These are phyloP conservation scores for Zele albiditarsus DNA, from an alignment of 2,888 invertebrate species.

Conservation along the genomic window DNA sequence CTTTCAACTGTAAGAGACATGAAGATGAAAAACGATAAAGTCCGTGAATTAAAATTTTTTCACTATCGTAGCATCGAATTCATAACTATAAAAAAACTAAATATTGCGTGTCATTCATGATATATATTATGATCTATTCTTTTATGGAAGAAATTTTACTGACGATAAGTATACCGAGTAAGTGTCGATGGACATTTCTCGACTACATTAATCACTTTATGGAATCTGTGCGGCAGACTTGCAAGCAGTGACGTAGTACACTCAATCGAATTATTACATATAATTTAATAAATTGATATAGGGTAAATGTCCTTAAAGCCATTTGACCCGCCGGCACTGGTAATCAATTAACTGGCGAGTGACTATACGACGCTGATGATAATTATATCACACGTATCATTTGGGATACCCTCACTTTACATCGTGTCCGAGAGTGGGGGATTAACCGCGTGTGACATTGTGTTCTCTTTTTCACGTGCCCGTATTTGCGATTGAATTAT, in stretches of 20 bases:
- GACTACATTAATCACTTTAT: background rate
- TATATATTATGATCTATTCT: background rate
- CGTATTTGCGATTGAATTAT: background rate
- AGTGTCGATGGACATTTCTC: background rate
- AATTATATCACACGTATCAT: conserved; percentile 26
- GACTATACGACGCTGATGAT: conserved; percentile 29
- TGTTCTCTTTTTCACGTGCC: background rate
- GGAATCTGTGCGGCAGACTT: background rate
- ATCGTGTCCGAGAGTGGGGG: background rate
- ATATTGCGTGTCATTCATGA: too few relatives aligned
- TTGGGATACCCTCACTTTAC: background rate
- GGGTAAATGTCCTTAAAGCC: conserved; percentile 31
- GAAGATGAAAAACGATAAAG: conserved; percentile 4
- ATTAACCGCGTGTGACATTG: background rate
- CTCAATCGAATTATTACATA: conserved; percentile 22
- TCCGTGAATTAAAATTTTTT: background rate
- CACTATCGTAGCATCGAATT: too few relatives aligned
- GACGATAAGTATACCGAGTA: background rate
- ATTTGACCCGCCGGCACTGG: conserved; percentile 35
- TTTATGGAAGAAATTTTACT: background rate
- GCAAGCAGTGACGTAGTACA: conserved; percentile 6
- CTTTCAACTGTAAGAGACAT: background rate
- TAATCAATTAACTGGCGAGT: conserved; percentile 38
- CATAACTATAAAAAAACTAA: too few relatives aligned
- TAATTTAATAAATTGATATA: conserved; percentile 18